Percentiles rank a stretch among this genome's conserved stretches.
Conservation (phyloP, 2,888 invertebrate genomes). For the Dastarcus helophoroides region DNA sequence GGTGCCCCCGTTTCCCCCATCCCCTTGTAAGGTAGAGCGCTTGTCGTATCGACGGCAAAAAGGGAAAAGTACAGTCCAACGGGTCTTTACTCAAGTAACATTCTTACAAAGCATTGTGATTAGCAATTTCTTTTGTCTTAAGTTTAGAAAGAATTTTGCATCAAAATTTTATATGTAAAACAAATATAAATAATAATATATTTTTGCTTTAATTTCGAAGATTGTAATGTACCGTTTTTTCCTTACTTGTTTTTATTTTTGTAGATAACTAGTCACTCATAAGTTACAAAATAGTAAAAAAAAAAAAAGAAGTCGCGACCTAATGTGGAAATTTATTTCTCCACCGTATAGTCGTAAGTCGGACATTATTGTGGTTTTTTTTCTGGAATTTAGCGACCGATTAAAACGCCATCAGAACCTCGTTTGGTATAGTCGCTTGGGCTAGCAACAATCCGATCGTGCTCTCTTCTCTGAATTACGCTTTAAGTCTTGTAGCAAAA, state of each 20-base stretch:
- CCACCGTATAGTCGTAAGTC: too few species aligned
- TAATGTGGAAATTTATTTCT: too few species aligned
- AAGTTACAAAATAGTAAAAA: too few species aligned
- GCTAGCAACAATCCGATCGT: too few species aligned
- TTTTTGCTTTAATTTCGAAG: conserved; percentile 18
- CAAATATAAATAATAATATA: conserved; percentile 15
- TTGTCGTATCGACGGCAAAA: background rate
- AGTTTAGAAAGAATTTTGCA: conserved; percentile 15
- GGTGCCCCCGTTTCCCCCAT: conserved; percentile 13
- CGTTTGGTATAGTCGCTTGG: too few species aligned
- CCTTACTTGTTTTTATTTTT: conserved; percentile 18
- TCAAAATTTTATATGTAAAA: conserved; percentile 19
- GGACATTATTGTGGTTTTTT: too few species aligned
- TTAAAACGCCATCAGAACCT: too few species aligned
- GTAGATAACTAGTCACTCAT: conserved; percentile 24
- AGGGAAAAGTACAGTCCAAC: conserved; percentile 17
- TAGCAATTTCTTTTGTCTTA: conserved; percentile 18
- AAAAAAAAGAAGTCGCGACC: too few species aligned
- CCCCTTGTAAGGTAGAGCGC: background rate
- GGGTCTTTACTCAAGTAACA: conserved; percentile 21
- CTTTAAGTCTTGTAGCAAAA: too few species aligned
- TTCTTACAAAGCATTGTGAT: conserved; percentile 25
- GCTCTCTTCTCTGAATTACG: too few species aligned
- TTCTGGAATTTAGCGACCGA: too few species aligned
- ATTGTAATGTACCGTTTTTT: conserved; percentile 5